Evolutionary conservation across 2,797 vertebrate species (phyloP).

Genomic region (Mergus octosetaceus): DNA sequence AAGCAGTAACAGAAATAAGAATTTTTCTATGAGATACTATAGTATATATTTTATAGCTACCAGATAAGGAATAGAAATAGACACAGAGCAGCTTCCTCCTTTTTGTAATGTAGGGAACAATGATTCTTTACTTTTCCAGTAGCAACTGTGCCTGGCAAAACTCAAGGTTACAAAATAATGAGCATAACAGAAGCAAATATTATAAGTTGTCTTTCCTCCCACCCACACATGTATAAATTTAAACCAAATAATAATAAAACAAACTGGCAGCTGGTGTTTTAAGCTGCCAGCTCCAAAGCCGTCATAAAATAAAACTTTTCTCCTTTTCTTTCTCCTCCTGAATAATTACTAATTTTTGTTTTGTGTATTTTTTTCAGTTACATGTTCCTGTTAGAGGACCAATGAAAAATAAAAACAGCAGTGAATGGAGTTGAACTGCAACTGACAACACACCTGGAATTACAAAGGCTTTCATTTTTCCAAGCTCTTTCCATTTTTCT

Average conservation of each 20-base stretch:
- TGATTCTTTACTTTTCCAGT: slow-evolving; percentile 33
- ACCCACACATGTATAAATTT: slow-evolving; percentile 68
- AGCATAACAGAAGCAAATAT: slow-evolving; percentile 52
- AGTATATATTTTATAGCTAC: neutral
- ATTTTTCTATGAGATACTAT: neutral
- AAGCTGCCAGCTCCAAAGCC: slow-evolving; percentile 48
- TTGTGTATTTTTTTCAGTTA: slow-evolving; percentile 57
- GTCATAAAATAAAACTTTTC: slow-evolving; percentile 55
- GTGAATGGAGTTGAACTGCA: slow-evolving; percentile 28
- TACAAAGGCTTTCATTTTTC: neutral
- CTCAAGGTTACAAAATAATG: slow-evolving; percentile 59
- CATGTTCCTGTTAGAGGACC: slow-evolving; percentile 48
- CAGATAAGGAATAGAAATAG: neutral
- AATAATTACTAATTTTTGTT: slow-evolving; percentile 37
- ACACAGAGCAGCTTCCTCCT: neutral
- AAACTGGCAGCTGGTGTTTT: slow-evolving; percentile 66
- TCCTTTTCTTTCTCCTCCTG: neutral
- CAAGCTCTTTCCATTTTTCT: neutral
- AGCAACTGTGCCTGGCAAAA: slow-evolving; percentile 30
- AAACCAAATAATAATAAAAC: slow-evolving; percentile 70
- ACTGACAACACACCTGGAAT: slow-evolving; percentile 42
- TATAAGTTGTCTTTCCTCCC: slow-evolving; percentile 64
- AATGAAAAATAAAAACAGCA: slow-evolving; percentile 36
- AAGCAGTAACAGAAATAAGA: neutral
- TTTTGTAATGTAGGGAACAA: neutral